Percentiles rank a stretch among this genome's conserved stretches.
These are phyloP conservation scores for Selenia dentaria DNA, from an alignment of 2,888 invertebrate genomes.

Conservation along the genomic window DNA sequence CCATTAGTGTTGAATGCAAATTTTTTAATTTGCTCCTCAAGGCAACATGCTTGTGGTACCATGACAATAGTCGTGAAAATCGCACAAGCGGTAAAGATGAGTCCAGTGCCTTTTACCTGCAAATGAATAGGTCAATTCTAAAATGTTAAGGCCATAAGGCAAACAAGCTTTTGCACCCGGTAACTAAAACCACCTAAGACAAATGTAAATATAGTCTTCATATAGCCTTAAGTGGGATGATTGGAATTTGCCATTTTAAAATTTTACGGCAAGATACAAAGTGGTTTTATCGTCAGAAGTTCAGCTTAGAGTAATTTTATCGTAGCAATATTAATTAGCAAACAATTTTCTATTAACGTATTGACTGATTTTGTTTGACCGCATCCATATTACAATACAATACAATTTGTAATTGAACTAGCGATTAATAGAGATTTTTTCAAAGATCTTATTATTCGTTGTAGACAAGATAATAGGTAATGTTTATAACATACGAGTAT, in stretches of 20 bases:
- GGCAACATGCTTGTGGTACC: conserved; percentile 42
- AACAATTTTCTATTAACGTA: too few relatives aligned
- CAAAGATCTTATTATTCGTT: too few relatives aligned
- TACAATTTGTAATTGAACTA: too few relatives aligned
- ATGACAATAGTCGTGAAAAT: conserved; percentile 44
- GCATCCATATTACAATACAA: too few relatives aligned
- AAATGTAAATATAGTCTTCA: conserved; percentile 9
- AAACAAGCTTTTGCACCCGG: conserved; percentile 31
- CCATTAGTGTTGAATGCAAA: conserved; percentile 69
- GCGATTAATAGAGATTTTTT: too few relatives aligned
- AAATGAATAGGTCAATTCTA: conserved; percentile 44
- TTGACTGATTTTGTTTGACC: too few relatives aligned
- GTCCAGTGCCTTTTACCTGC: conserved; percentile 57
- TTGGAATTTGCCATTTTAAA: conserved; percentile 6
- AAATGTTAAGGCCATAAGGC: conserved; percentile 61
- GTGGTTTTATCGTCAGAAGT: too few relatives aligned
- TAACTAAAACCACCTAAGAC: conserved; percentile 3
- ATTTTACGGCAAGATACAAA: neutral
- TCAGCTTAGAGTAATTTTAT: too few relatives aligned
- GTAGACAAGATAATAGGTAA: too few relatives aligned
- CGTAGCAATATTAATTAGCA: too few relatives aligned
- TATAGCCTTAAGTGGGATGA: neutral
- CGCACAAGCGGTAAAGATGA: conserved; percentile 43
- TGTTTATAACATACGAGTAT: too few relatives aligned
- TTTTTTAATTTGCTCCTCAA: conserved; percentile 59